Conservation (phyloP, 2,888 invertebrate genomes). For the Selenia dentaria region DNA sequence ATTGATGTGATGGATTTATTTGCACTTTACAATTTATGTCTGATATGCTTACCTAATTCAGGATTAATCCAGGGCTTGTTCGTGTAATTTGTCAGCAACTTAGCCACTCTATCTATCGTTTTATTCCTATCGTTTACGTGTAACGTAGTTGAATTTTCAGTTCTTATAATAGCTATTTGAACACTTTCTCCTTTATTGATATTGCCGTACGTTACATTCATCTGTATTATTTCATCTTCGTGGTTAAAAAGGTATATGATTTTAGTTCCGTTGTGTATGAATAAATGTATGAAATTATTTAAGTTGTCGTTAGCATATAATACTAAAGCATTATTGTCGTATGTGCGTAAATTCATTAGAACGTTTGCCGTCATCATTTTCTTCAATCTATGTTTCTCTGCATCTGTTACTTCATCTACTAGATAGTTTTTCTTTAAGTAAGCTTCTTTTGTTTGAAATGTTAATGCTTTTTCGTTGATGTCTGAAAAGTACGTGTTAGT, state of each 20-base stretch:
- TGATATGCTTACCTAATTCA: constrained; percentile 90
- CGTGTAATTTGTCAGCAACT: constrained; percentile 90
- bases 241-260: constrained; percentile 94
- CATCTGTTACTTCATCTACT: constrained; percentile 85
- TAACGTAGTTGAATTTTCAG: constrained; percentile 88
- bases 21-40: too few relatives aligned
- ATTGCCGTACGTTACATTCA: constrained; percentile 90
- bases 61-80: constrained; percentile 95
- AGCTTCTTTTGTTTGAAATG: constrained; percentile 92
- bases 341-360: constrained; percentile 95
- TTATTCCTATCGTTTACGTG: constrained; percentile 92
- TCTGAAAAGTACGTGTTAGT: constrained; percentile 88
- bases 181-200: constrained; percentile 93
- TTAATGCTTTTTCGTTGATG: constrained; percentile 95
- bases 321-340: constrained; percentile 91
- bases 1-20: too few relatives aligned
- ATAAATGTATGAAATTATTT: constrained; percentile 96
- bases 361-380: constrained; percentile 92
- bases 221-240: constrained; percentile 90
- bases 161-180: constrained; percentile 93
- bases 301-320: constrained; percentile 96
- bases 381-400: constrained; percentile 86
- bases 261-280: constrained; percentile 91
- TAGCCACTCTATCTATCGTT: constrained; percentile 88
- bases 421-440: constrained; percentile 93